Base-by-base conservation (phyloP, 2,113 vertebrate species). In the Apteryx mantelli region DNA sequence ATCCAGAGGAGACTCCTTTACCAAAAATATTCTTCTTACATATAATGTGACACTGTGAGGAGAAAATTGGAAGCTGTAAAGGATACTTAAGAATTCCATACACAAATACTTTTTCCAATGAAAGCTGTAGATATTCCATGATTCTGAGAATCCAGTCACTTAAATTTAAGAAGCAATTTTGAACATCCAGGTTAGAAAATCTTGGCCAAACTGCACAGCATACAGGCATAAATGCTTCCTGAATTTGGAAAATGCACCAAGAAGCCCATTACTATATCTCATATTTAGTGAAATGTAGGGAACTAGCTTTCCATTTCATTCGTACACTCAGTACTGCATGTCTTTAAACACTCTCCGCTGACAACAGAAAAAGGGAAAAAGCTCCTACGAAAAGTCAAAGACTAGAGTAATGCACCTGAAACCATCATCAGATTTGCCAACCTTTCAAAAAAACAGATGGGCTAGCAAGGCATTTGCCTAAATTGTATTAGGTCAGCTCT, bases 31-130 rank as follows among this genome's bases (percentile, higher is more conserved):
- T 76, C 7, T 68, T 86, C 22, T 30, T 46, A 25, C 30, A 46
- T 11, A 17, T 13, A 10, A 9, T 46, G 34, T 28, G 14, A 48
- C 74, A 85, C 0, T 0, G 82, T 32, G 18, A 10, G 1, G 66
- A 15, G 30, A 87, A 87, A 73, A 55, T 30, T 16, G 38, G 52
- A 40, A 82, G 15, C 13, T 34, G 60, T 46, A 8, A 69, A 73
- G 40, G 52, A 42, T 44, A 77, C 19, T 58, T 66, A 3, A n/a
- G 85, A 56, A 74, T 78, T 63, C 40, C 3, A 65, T 60, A 85
- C 61, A 8, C 3, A 24, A 15, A 19, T 11, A 4, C 1, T 63
- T 91, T 78, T 77, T 52, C 6, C 8, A 52, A 19, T 63, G 16
- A 74, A 80, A 88, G 13, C 5, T 22, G 5, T 7, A 88, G 40